Evolutionary conservation across 1,140 invertebrate genomes (phyloP).

Genomic region (Riptortus pedestris): DNA sequence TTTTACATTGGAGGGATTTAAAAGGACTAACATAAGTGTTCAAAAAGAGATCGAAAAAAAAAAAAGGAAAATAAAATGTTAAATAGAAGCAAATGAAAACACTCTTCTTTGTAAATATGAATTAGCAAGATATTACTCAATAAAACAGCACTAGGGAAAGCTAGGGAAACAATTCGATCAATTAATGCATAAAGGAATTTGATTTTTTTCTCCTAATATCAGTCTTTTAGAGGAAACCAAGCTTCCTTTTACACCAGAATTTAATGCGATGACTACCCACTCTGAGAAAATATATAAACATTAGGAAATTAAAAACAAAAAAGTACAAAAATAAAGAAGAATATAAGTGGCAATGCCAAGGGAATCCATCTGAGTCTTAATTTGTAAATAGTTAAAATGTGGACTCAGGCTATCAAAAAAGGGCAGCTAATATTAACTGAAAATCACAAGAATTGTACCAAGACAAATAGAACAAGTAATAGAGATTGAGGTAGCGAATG

Average conservation of each 20-base stretch:
- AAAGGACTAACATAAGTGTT: constrained; percentile 21
- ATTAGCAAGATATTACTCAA: neutral
- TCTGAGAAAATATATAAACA: neutral
- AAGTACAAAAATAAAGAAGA: neutral
- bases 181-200: constrained; percentile 3
- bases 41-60: constrained; percentile 1
- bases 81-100: neutral
- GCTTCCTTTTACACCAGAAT: constrained; percentile 21
- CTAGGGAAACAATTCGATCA: neutral
- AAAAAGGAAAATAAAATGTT: neutral
- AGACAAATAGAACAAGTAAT: constrained; percentile 6
- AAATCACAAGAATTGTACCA: constrained; percentile 10
- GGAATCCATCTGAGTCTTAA: neutral
- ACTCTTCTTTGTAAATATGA: neutral
- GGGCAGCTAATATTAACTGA: neutral
- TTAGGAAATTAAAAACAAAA: constrained; percentile 10
- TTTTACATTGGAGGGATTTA: constrained; percentile 26
- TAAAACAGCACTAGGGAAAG: neutral
- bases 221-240: constrained; percentile 29
- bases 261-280: constrained; percentile 5
- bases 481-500: neutral
- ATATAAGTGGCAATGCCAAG: no score
- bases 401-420: neutral
- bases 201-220: constrained; percentile 23
- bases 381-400: neutral